Evolutionary conservation across 2,797 vertebrate genomes (phyloP).

Genomic region (Otolemur crassicaudatus): DNA sequence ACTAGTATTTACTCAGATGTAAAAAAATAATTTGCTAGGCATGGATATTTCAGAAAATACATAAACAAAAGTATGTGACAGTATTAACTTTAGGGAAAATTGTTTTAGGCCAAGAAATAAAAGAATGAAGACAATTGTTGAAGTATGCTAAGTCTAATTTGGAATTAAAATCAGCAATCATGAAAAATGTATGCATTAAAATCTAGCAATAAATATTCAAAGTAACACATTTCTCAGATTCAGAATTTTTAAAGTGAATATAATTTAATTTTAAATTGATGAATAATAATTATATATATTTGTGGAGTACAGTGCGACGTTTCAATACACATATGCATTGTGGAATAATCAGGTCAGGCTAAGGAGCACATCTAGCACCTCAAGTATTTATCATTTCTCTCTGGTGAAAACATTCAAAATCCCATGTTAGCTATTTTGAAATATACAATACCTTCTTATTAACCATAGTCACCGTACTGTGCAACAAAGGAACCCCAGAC

Average conservation of each 20-base stretch:
- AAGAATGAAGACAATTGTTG: neutral
- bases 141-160: neutral
- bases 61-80: neutral
- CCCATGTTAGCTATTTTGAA: neutral
- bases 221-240: neutral
- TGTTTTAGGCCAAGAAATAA: neutral
- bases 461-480: neutral
- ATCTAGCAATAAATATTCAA: conserved; percentile 22
- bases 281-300: neutral
- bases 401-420: neutral
- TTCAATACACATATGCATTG: neutral
- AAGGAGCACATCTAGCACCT: too few relatives aligned
- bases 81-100: conserved; percentile 48
- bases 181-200: neutral
- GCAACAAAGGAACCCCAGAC: too few relatives aligned
- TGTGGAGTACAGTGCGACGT: neutral
- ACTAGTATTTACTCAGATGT: neutral
- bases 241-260: neutral
- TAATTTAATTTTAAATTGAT: neutral
- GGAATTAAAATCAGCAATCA: neutral
- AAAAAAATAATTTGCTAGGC: neutral
- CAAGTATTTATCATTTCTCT: neutral
- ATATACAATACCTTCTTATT: neutral
- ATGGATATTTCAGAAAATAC: neutral
- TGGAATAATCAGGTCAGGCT: neutral